These are phyloP conservation scores for Dicrurus megarhynchus DNA, from an alignment of 2,113 vertebrate species.

Conservation along the genomic window DNA sequence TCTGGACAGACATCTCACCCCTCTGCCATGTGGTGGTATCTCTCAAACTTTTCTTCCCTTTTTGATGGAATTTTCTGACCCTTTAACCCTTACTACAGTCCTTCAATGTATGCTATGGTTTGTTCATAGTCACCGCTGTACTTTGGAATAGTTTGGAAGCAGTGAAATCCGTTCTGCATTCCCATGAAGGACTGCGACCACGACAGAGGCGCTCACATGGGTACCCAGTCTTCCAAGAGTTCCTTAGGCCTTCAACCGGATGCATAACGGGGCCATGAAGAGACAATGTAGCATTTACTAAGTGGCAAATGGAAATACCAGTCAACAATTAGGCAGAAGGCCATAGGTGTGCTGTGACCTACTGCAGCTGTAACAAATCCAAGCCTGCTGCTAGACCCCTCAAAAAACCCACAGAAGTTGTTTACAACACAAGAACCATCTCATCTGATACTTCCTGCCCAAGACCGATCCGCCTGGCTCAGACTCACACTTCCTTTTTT, in stretches of 20 bases:
- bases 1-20: neutral
- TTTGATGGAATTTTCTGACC: rapidly evolving
- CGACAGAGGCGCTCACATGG: rapidly evolving
- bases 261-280: rapidly evolving
- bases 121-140: neutral
- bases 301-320: neutral
- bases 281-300: neutral
- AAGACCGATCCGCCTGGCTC: neutral
- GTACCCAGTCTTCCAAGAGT: neutral
- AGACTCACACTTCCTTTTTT: neutral
- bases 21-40: neutral
- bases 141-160: neutral
- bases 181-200: neutral
- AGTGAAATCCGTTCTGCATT: neutral
- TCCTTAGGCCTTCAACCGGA: neutral
- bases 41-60: neutral
- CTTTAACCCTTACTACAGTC: neutral
- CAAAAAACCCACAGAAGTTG: neutral
- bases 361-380: neutral
- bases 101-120: rapidly evolving
- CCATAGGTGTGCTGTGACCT: neutral
- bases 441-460: neutral
- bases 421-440: neutral
- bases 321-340: neutral
- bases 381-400: rapidly evolving